phyloP scores from a whole-genome alignment of 53 echinoderm and acorn worm genomes.

The Antedon mediterranea region DNA sequence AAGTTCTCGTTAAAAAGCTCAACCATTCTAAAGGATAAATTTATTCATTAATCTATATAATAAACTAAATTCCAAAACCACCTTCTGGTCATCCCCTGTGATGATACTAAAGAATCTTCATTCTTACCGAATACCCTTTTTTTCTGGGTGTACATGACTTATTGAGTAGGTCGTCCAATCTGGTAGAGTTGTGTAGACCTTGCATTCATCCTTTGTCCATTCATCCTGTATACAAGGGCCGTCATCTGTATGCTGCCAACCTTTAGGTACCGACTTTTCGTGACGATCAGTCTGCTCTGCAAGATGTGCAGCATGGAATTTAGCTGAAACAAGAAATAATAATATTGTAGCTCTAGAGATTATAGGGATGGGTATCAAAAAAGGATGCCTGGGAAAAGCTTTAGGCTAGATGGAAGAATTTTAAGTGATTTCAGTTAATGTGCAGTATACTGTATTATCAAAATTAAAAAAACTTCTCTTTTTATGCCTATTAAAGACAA shows the following conservation, averaged over 20 bases:
- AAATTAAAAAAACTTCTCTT: too few species aligned
- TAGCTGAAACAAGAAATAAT: background rate
- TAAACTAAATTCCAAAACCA: too few species aligned
- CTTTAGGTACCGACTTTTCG: background rate
- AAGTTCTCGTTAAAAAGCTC: conserved; percentile 26
- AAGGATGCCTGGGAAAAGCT: background rate
- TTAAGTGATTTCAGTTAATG: too few species aligned
- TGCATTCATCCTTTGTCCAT: background rate
- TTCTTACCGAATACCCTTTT: conserved; percentile 31
- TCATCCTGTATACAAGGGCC: background rate
- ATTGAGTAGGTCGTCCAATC: background rate
- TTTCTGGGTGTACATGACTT: conserved; percentile 23
- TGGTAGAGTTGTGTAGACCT: background rate
- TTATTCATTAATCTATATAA: background rate
- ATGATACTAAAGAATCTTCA: background rate
- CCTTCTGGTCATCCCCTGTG: background rate
- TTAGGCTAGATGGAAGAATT: too few species aligned
- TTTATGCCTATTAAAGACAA: too few species aligned
- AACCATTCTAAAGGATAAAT: conserved; percentile 1
- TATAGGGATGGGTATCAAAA: background rate
- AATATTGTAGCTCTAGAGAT: background rate
- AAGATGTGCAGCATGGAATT: background rate
- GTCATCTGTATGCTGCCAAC: background rate
- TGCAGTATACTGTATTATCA: too few species aligned
- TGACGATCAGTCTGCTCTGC: background rate